Percentiles rank a stretch among this genome's conserved stretches.
phyloP scores from a whole-genome alignment of 2,113 vertebrate species.

The Malurus elegans region DNA sequence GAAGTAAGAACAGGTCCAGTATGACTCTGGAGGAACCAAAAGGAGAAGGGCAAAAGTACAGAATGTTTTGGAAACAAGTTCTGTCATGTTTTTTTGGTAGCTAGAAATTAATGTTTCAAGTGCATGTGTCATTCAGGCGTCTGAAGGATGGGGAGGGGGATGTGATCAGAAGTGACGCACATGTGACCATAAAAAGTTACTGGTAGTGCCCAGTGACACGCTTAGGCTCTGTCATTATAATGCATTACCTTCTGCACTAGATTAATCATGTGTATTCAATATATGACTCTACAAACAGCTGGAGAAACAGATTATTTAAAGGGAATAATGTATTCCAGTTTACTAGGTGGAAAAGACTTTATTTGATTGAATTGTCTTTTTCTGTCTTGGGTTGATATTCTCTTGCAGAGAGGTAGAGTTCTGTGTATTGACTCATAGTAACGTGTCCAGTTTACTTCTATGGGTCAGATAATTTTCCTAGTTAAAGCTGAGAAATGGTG shows the following conservation, averaged over 20 bases:
- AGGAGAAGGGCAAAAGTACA: not conserved
- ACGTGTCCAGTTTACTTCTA: not conserved
- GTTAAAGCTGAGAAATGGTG: not conserved
- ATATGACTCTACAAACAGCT: not conserved
- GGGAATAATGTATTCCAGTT: not conserved
- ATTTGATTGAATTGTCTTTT: not conserved
- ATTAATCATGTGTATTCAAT: not conserved
- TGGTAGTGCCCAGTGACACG: not conserved
- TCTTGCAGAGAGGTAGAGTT: not conserved
- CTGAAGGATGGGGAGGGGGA: not conserved
- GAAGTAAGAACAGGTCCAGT: not conserved
- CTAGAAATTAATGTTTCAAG: not conserved
- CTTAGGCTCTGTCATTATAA: not conserved
- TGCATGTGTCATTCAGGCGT: accelerated
- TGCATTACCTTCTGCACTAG: not conserved
- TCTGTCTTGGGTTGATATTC: not conserved
- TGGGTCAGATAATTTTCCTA: not conserved
- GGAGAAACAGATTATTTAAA: not conserved
- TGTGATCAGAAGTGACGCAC: not conserved
- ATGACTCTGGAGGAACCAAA: not conserved
- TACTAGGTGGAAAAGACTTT: not conserved
- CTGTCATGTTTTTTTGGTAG: not conserved
- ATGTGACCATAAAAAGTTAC: not conserved
- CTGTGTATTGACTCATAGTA: not conserved
- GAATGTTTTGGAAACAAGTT: not conserved